Evolutionary conservation across 2,113 vertebrate genomes (phyloP).

Genomic region (Falcunculus frontatus): DNA sequence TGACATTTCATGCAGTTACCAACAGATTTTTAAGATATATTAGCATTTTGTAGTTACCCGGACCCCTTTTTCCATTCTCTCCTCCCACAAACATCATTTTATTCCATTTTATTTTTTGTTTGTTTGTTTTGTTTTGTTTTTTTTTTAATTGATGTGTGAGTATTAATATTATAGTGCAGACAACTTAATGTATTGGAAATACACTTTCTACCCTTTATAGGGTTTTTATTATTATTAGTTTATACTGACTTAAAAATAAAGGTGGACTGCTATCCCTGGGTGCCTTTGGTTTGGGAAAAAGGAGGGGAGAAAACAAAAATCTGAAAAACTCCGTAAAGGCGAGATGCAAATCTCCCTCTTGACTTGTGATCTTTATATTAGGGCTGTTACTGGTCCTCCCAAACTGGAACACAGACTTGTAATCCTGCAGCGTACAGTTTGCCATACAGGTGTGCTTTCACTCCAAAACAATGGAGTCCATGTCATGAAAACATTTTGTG

Average conservation of each 20-base stretch:
- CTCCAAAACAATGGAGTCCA: neutral
- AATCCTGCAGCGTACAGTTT: neutral
- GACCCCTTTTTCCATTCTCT: neutral
- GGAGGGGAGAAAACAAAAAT: neutral
- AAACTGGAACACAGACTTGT: neutral
- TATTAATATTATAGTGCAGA: neutral
- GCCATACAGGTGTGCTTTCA: neutral
- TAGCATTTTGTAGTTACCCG: neutral
- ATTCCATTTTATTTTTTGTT: neutral
- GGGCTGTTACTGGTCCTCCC: neutral
- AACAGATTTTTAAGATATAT: neutral
- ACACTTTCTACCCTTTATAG: neutral
- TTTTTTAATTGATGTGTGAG: neutral
- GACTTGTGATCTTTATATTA: neutral
- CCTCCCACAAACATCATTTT: neutral
- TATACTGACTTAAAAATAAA: neutral
- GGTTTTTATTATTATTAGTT: neutral
- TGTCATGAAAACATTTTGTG: neutral
- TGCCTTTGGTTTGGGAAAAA: neutral
- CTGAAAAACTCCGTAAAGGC: neutral
- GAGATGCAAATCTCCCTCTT: neutral
- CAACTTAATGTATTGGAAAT: slow-evolving; percentile 48
- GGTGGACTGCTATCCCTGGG: rapidly evolving
- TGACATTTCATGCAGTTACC: neutral
- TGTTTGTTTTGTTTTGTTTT: neutral